Evolutionary conservation across 2,888 invertebrate species (phyloP), one percentile per base, ranked within the genome.

Genomic region (Abscondita cerata): DNA sequence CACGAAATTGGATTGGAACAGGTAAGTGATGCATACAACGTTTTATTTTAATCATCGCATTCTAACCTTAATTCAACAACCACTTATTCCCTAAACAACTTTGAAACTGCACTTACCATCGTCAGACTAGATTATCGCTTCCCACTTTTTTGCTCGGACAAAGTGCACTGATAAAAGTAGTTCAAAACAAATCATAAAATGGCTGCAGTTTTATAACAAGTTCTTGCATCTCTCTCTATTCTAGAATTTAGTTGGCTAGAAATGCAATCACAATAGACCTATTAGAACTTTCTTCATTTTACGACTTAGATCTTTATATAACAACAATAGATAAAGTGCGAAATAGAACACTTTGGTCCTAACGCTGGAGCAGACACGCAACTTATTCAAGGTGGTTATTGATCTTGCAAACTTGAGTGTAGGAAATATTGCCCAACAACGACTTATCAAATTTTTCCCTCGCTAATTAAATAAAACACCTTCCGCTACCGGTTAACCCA

Each of bases 1-100:
- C 70, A 80, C 52, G 68, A 70, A 47, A 73, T 79, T 47, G 81
- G 80, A 40, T 68, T 79, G 52, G 76, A 77, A 68, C 81, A 81
- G 77, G 80, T 80, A 73, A 69, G 66, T 34, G 40, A 5, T 47
- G 46, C 12, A 31, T 19, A 18, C 11, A 38, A 6, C 16, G 11
- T 11, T 41, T 15, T 41, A 36, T 36, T 57, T 54, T 46, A 8
- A 11, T 44, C 46, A 44, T n/a, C 19, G 16, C 18, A 52, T 58
- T 58, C 44, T 59, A 53, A 59, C 46, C 48, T 59, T 25, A 58
- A 52, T 50, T 48, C 52, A 50, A 13, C 52, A 33, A 11, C n/a
- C n/a, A n/a, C 44, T 47, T 33, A 12, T 33, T 19, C 12, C 25
- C 31, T 48, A 12, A 31, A 12, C 31, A 48, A 48, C 20, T 48